Evolutionary conservation across 2,888 invertebrate genomes (phyloP).

Genomic region (Scaptomyza caliginosa): DNA sequence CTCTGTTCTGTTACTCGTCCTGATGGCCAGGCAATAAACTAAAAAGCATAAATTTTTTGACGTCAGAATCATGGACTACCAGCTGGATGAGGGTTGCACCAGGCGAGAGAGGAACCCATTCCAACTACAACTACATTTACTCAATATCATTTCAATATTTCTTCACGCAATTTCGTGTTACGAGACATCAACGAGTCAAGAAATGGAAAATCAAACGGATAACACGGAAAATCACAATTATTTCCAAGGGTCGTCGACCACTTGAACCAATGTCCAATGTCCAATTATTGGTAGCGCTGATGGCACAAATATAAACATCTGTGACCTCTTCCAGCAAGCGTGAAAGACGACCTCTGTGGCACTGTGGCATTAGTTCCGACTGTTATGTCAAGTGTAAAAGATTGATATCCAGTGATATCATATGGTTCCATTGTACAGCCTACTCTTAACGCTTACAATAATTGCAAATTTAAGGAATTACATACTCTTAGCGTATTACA

Average conservation of each 20-base stretch:
- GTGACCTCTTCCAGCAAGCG: constrained; percentile 68
- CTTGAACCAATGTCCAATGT: constrained; percentile 65
- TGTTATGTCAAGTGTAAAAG: constrained; percentile 49
- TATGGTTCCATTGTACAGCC: constrained; percentile 10
- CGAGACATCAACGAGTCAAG: constrained; percentile 27
- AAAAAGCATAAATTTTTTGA: constrained; percentile 76
- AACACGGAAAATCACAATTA: constrained; percentile 74
- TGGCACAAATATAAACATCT: constrained; percentile 72
- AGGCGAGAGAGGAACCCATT: not conserved
- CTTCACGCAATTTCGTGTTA: constrained; percentile 42
- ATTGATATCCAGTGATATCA: constrained; percentile 56
- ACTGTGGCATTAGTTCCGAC: constrained; percentile 57
- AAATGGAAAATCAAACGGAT: constrained; percentile 67
- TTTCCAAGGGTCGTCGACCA: constrained; percentile 41
- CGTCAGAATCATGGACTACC: constrained; percentile 55
- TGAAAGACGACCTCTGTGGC: constrained; percentile 57
- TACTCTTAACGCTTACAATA: constrained; percentile 6
- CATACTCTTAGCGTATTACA: not conserved
- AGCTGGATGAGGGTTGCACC: constrained; percentile 6
- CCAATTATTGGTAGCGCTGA: constrained; percentile 70
- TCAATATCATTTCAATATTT: constrained; percentile 34
- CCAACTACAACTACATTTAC: not conserved
- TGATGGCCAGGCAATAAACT: constrained; percentile 62
- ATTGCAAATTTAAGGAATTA: constrained; percentile 20
- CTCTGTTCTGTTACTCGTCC: not conserved